Evolutionary conservation across 2,797 vertebrate genomes (phyloP).

Genomic region (Epinephelus coioides): DNA sequence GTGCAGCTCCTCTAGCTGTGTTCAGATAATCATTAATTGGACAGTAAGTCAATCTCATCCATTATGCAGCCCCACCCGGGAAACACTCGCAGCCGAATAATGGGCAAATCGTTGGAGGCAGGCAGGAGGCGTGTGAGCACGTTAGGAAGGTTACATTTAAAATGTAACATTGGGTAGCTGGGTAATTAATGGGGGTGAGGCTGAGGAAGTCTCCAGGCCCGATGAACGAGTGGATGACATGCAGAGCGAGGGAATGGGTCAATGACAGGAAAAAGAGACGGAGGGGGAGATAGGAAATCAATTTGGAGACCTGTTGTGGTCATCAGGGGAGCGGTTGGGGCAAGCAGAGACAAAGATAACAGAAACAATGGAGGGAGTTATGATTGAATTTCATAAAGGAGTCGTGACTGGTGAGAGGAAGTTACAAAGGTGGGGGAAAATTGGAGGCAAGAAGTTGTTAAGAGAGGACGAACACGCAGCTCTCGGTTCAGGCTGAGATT

Average conservation of each 20-base stretch:
- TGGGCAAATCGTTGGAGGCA: constrained; percentile 75
- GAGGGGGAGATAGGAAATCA: constrained; percentile 63
- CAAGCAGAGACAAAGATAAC: constrained; percentile 36
- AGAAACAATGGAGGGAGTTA: constrained; percentile 21
- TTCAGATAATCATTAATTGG: constrained; percentile 82
- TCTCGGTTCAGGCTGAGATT: constrained; percentile 14
- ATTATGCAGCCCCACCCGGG: constrained; percentile 78
- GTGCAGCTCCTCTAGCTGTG: constrained; percentile 61
- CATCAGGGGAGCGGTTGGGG: constrained; percentile 35
- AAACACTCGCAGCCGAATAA: constrained; percentile 73
- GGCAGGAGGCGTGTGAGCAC: constrained; percentile 64
- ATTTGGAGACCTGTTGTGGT: constrained; percentile 65
- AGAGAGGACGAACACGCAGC: neutral
- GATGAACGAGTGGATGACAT: constrained; percentile 56
- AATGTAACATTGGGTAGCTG: constrained; percentile 54
- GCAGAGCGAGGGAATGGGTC: constrained; percentile 53
- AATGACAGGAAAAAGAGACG: constrained; percentile 67
- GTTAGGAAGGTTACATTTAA: constrained; percentile 70
- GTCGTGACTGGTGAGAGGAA: constrained; percentile 24
- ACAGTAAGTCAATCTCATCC: constrained; percentile 82
- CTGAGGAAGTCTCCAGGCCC: constrained; percentile 52
- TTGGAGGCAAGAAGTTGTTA: constrained; percentile 5
- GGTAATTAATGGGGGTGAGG: constrained; percentile 73
- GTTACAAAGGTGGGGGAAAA: neutral
- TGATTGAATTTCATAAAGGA: constrained; percentile 35